Evolutionary conservation across 2,888 invertebrate species (phyloP), one percentile per base, ranked within the genome.

Genomic region (Cerastoderma edule): DNA sequence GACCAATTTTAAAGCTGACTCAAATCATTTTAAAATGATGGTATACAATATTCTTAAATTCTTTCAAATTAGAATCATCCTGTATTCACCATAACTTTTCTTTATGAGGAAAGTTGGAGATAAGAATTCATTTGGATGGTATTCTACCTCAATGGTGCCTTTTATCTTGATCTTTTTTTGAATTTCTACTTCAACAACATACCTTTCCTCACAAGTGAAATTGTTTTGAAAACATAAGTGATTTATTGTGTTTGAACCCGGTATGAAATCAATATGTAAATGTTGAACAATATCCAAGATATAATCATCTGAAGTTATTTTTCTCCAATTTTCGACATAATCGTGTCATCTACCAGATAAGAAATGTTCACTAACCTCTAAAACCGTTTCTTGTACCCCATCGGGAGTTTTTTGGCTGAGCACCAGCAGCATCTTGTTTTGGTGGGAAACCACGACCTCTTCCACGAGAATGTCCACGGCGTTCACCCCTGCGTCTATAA

Each of bases 1-100:
- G 0, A 82, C 33, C 6, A 75, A 46, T 64, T 71, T 66, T n/a
- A 73, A 22, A 16, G 69, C 78, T 28, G 78, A 75, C 13, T 80
- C 35, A 24, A 85, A 68, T 75, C 83, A 85, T 85, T 64, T 85
- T 80, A 66, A 83, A 85, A 76, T 83, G 85, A 27, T 71, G 46
- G 63, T 85, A 83, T 28, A 22, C 53, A n/a, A 77, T 53, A 46
- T 35, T 22, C 48, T 72, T 28, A 73, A 75, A 53, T 5, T 75
- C 28, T 30, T 75, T 78, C 6, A 83, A 64, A 68, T 79, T 78
- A 84, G 48, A 24, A 81, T 81, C 44, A 81, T 28, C 56, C 82
- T 72, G 46, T 64, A 66, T 22, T 53, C 35, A 48, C 76, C 73
- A 68, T 72, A n/a, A 35, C 46, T 76, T 54, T 70, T 75, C 48